These are phyloP conservation scores for Alectoris magna DNA, from an alignment of 2,797 vertebrate genomes.

Conservation along the genomic window DNA sequence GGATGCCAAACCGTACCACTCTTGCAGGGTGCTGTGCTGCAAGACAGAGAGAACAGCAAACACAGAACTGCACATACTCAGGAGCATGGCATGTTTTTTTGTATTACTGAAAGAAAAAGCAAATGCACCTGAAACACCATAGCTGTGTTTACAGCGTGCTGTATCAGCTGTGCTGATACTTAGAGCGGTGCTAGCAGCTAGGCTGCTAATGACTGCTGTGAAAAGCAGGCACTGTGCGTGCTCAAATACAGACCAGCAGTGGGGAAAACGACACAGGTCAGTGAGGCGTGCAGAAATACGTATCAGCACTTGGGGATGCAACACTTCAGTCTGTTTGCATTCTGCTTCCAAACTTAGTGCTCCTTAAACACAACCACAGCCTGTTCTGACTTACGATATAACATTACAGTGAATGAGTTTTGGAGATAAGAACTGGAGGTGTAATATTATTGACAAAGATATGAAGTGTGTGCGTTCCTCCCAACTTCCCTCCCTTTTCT, in stretches of 20 bases:
- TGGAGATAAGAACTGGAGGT: not conserved
- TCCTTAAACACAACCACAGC: not conserved
- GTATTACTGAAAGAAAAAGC: not conserved
- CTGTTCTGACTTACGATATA: not conserved
- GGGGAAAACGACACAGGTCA: not conserved
- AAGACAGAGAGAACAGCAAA: not conserved
- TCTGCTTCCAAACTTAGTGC: not conserved
- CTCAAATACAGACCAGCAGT: not conserved
- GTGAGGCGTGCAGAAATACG: not conserved
- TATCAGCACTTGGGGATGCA: not conserved
- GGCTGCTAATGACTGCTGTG: not conserved
- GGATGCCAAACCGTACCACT: not conserved
- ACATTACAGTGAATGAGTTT: not conserved
- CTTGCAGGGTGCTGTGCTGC: not conserved
- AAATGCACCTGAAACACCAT: not conserved
- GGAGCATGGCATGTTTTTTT: not conserved
- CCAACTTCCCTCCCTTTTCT: not conserved
- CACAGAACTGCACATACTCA: not conserved
- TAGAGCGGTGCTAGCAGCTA: not conserved
- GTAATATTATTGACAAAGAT: not conserved
- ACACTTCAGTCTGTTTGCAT: not conserved
- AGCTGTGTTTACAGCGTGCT: not conserved
- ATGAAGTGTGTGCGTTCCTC: not conserved
- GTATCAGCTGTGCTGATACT: not conserved
- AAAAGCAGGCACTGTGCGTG: not conserved